A percentile compares a stretch with the other conserved stretches of the same genome.
Evolutionary conservation across 2,888 invertebrate genomes (phyloP).

Genomic region (Trichopria drosophilae): DNA sequence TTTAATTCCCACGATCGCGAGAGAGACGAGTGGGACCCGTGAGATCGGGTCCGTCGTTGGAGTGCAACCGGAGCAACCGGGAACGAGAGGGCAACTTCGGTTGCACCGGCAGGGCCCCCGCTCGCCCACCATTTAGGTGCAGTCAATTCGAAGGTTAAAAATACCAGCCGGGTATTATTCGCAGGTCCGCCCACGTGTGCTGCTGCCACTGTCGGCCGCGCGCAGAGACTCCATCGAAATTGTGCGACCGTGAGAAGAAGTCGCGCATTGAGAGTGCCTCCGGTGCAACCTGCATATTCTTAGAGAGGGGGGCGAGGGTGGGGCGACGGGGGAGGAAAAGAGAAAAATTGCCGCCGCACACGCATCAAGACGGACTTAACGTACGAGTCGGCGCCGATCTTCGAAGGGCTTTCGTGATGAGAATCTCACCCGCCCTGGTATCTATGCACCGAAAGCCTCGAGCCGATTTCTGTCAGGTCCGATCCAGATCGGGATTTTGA

Average conservation of each 20-base stretch:
- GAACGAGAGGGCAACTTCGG: conserved; percentile 9
- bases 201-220: conserved; percentile 40
- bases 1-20: conserved; percentile 35
- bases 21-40: conserved; percentile 6
- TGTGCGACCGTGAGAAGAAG: conserved; percentile 49
- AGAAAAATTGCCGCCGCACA: conserved; percentile 1
- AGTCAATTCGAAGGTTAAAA: conserved; percentile 41
- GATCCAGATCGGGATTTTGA: too few species aligned
- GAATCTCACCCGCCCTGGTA: too few species aligned
- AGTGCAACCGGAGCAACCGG: conserved; percentile 7
- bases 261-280: too few species aligned
- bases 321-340: conserved; percentile 10
- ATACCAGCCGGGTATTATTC: conserved; percentile 46
- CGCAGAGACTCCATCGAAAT: conserved; percentile 41
- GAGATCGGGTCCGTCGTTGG: conserved; percentile 20
- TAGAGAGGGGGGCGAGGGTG: conserved; percentile 4
- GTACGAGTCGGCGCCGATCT: too few species aligned
- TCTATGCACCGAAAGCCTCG: too few species aligned
- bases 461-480: too few species aligned
- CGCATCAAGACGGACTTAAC: too few species aligned
- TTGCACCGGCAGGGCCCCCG: conserved; percentile 2
- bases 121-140: conserved; percentile 17
- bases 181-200: conserved; percentile 49
- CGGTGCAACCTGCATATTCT: too few species aligned
- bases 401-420: too few species aligned